Percentiles rank a stretch among this genome's conserved stretches.
Conservation (phyloP, 2,113 vertebrate species). For the Labrus mixtus region DNA sequence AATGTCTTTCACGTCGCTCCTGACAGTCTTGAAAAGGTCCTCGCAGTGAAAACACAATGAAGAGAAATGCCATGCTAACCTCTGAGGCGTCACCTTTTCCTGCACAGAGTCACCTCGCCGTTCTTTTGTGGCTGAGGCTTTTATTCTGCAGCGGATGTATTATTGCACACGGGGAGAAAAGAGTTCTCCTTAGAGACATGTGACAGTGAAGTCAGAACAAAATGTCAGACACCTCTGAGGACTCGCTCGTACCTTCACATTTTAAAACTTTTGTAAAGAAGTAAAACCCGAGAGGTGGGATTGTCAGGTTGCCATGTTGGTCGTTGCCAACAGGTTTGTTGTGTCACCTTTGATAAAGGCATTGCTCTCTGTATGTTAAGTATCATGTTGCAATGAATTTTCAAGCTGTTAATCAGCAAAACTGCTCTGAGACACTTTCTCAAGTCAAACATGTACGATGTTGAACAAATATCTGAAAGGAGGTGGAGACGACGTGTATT, state of each 20-base stretch:
- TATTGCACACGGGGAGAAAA: background rate
- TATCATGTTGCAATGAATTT: no score
- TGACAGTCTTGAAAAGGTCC: slow-evolving; percentile 28
- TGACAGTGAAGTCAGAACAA: slow-evolving; percentile 17
- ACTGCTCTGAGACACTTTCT: background rate
- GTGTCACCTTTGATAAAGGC: background rate
- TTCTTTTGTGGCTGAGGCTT: background rate
- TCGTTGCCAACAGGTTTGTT: background rate
- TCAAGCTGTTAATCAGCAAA: background rate
- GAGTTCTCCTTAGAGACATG: background rate
- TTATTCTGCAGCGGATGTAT: slow-evolving; percentile 1
- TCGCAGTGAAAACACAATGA: background rate
- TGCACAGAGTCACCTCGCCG: background rate
- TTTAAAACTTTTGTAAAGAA: background rate
- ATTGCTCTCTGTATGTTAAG: background rate
- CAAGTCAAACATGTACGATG: background rate
- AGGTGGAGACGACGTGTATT: no score
- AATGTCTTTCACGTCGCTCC: slow-evolving; percentile 4
- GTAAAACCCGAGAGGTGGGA: background rate
- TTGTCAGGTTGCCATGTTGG: background rate
- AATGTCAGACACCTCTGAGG: slow-evolving; percentile 20
- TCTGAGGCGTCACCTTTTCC: slow-evolving; percentile 25
- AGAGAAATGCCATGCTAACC: slow-evolving; percentile 39
- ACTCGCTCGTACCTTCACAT: background rate
- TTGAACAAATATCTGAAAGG: background rate